Conservation (phyloP, 2,888 invertebrate species). For the Sepioteuthis lessoniana region DNA sequence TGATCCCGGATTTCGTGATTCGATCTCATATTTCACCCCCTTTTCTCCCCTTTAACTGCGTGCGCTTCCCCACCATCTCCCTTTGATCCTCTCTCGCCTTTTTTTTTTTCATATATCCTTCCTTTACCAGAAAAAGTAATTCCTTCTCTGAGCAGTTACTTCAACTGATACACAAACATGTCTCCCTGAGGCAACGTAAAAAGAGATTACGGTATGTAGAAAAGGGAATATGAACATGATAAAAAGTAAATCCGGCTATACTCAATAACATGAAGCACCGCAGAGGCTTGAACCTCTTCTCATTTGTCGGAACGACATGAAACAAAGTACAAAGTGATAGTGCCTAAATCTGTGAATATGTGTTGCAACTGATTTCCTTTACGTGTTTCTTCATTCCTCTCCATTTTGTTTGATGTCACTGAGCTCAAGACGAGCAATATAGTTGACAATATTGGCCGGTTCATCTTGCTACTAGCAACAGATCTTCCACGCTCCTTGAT, state of each 20-base stretch:
- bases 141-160: background rate
- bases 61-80: no score
- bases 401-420: background rate
- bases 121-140: background rate
- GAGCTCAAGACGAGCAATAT: background rate
- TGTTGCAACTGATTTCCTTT: background rate
- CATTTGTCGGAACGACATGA: conserved; percentile 1
- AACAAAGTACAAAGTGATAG: background rate
- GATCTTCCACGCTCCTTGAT: background rate
- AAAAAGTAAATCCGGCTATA: background rate
- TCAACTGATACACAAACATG: background rate
- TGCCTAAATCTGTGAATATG: background rate
- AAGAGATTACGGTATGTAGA: background rate
- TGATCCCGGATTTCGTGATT: background rate
- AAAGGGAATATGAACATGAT: background rate
- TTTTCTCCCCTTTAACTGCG: fast-evolving
- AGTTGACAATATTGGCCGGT: background rate
- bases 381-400: background rate
- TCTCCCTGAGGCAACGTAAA: background rate
- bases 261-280: background rate
- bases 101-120: no score
- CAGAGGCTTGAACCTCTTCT: background rate
- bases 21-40: background rate
- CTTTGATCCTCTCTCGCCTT: no score
- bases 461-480: background rate